Percentiles rank a stretch among this genome's conserved stretches.
Conservation (phyloP, 1,140 invertebrate species). For the Drosophila sp. region DNA sequence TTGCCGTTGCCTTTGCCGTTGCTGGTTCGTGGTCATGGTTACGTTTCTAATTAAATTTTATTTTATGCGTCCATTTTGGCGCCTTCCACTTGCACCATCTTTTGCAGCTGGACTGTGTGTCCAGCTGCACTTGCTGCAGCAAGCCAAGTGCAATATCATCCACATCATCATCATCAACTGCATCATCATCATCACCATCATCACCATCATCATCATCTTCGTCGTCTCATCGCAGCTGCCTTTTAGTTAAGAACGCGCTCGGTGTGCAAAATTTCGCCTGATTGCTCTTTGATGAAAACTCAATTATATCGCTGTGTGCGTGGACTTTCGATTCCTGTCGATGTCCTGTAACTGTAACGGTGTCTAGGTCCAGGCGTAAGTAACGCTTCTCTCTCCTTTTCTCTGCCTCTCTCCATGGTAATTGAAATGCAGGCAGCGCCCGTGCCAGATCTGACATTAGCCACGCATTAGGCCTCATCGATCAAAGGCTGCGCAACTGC, state of each 20-base stretch:
- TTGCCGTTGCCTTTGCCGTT: background rate
- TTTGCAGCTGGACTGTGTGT: background rate
- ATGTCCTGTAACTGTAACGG: conserved; percentile 35
- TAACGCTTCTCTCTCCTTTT: conserved; percentile 13
- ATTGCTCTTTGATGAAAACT: conserved; percentile 83
- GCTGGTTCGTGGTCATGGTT: conserved; percentile 53
- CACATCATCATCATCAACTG: background rate
- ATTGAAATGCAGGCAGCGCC: conserved; percentile 43
- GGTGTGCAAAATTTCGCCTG: conserved; percentile 81
- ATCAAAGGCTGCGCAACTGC: conserved; percentile 48
- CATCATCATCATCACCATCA: conserved; percentile 14
- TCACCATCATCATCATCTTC: conserved; percentile 20
- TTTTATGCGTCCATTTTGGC: conserved; percentile 82
- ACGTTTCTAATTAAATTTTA: conserved; percentile 84
- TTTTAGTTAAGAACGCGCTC: conserved; percentile 82
- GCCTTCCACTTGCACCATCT: conserved; percentile 58
- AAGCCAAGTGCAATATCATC: conserved; percentile 11
- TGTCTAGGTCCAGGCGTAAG: conserved; percentile 23
- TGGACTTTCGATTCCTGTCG: conserved; percentile 6
- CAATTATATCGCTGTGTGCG: conserved; percentile 70
- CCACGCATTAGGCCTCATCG: conserved; percentile 50
- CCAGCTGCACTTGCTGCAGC: conserved; percentile 47
- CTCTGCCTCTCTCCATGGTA: conserved; percentile 21
- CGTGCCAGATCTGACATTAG: conserved; percentile 47
- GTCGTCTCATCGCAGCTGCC: conserved; percentile 10